Conservation (phyloP, 2,888 invertebrate species). For the Nysson spinosus region DNA sequence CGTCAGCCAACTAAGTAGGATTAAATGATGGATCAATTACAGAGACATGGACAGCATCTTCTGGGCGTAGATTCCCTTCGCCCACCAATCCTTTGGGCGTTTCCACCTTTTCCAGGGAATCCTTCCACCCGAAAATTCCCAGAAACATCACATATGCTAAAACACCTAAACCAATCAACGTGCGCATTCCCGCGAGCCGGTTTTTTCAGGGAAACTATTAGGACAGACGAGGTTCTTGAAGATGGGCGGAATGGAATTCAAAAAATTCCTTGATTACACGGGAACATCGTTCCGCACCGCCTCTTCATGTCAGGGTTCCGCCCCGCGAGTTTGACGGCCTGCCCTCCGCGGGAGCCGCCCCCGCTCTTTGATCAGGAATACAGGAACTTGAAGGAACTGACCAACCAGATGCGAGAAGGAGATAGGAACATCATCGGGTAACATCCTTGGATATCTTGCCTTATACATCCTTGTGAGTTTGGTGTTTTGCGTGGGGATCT, state of each 20-base stretch:
- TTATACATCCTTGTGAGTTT: not conserved
- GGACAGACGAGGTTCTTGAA: too few relatives aligned
- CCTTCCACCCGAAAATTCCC: conserved; percentile 32
- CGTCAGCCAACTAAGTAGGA: too few relatives aligned
- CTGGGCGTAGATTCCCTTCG: conserved; percentile 56
- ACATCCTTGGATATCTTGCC: conserved; percentile 22
- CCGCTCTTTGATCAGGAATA: conserved; percentile 76
- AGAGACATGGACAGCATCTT: conserved; percentile 32
- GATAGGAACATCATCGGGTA: conserved; percentile 9
- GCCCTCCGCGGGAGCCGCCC: conserved; percentile 78
- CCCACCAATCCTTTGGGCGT: conserved; percentile 68
- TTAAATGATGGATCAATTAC: conserved; percentile 22
- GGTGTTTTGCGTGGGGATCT: too few relatives aligned
- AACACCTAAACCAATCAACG: not conserved
- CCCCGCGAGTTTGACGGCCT: conserved; percentile 78
- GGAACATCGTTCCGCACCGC: conserved; percentile 71
- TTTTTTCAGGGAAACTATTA: too few relatives aligned
- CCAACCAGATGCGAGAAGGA: not conserved
- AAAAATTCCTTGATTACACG: conserved; percentile 29
- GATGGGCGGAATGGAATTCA: conserved; percentile 14
- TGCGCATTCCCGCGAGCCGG: too few relatives aligned
- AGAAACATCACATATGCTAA: not conserved
- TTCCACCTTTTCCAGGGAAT: conserved; percentile 61
- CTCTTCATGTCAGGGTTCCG: conserved; percentile 76
- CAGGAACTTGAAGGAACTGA: conserved; percentile 69